These are phyloP conservation scores for Amphiprion clarkii DNA, from an alignment of 2,797 vertebrate genomes.

Conservation along the genomic window DNA sequence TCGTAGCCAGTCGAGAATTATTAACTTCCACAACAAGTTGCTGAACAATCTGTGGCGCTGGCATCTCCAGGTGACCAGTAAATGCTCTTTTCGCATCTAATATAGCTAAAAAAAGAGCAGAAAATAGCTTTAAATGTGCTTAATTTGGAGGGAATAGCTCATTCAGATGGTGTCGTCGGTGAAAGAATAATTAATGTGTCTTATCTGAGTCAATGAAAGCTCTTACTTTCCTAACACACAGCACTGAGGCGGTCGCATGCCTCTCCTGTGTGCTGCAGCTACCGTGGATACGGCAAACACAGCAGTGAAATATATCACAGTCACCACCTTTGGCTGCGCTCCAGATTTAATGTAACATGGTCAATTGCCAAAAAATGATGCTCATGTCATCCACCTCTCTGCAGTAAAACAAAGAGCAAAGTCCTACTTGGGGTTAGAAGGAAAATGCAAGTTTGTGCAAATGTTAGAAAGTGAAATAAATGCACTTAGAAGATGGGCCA, in stretches of 20 bases:
- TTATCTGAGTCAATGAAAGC: slow-evolving; percentile 69
- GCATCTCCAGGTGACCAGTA: neutral
- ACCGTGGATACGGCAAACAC: slow-evolving; percentile 79
- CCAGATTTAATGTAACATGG: slow-evolving; percentile 79
- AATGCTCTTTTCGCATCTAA: slow-evolving; percentile 3
- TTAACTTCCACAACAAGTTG: slow-evolving; percentile 34
- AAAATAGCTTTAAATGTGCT: slow-evolving; percentile 23
- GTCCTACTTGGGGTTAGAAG: neutral
- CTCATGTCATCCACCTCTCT: slow-evolving; percentile 76
- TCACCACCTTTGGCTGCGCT: slow-evolving; percentile 71
- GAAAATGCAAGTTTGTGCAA: slow-evolving; percentile 42
- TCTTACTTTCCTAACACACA: slow-evolving; percentile 56
- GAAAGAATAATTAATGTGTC: slow-evolving; percentile 61
- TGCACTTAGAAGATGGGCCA: neutral
- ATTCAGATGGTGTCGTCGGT: slow-evolving; percentile 36
- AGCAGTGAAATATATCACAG: slow-evolving; percentile 80
- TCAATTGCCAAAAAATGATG: slow-evolving; percentile 72
- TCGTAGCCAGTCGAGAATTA: slow-evolving; percentile 48
- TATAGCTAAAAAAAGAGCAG: neutral
- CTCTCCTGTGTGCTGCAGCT: slow-evolving; percentile 67
- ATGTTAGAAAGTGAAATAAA: slow-evolving; percentile 23
- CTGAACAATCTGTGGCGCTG: slow-evolving; percentile 14
- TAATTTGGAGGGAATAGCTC: slow-evolving; percentile 23
- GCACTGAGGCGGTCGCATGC: slow-evolving; percentile 58
- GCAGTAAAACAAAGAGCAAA: slow-evolving; percentile 53